Evolutionary conservation across 1,140 invertebrate species (phyloP).

Genomic region (Bilobella aurantiaca): DNA sequence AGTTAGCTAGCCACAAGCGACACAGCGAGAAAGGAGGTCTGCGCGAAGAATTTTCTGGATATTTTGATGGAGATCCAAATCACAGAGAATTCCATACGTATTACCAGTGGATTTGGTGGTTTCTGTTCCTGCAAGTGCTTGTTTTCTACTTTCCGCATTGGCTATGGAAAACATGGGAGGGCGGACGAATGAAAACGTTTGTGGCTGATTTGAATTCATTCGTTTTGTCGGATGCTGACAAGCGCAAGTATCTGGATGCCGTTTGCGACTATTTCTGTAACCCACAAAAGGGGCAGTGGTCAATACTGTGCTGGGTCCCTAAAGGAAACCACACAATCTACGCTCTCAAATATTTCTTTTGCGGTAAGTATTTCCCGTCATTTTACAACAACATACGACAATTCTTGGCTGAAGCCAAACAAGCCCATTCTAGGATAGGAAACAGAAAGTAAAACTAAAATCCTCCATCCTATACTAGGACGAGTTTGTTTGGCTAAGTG

Average conservation of each 20-base stretch:
- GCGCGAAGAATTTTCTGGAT: neutral
- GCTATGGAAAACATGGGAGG: constrained; percentile 54
- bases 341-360: constrained; percentile 36
- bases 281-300: neutral
- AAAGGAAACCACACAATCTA: constrained; percentile 6
- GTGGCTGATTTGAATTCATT: constrained; percentile 20
- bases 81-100: constrained; percentile 36
- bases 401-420: too few relatives aligned
- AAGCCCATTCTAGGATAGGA: too few relatives aligned
- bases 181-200: constrained; percentile 37
- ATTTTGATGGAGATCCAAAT: neutral
- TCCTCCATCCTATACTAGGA: too few relatives aligned
- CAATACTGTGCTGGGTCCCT: neutral
- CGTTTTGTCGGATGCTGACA: neutral
- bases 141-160: constrained; percentile 62
- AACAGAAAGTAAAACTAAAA: too few relatives aligned
- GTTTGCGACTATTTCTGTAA: neutral
- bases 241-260: constrained; percentile 1
- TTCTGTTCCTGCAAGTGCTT: constrained; percentile 44
- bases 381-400: too few relatives aligned
- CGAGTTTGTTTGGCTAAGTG: too few relatives aligned
- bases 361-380: constrained; percentile 21
- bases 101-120: constrained; percentile 45
- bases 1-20: too few relatives aligned
- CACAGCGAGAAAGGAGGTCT: too few relatives aligned